Base-by-base conservation (phyloP, 2,797 vertebrate genomes). In the Iguana delicatissima region DNA sequence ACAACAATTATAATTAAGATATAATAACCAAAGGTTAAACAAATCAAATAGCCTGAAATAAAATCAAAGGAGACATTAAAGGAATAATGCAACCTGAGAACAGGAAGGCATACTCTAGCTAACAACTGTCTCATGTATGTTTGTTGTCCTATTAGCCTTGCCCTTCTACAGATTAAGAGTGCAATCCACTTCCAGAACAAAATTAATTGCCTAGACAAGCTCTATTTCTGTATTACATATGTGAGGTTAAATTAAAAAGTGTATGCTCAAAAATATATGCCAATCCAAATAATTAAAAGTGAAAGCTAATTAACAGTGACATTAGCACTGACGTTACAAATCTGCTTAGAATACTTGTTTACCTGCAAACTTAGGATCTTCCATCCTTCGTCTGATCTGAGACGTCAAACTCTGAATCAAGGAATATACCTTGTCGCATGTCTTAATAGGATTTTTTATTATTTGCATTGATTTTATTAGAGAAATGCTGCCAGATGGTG, bases 371-470 rank as follows among this genome's bases (percentile, higher is more conserved):
- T 98, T 98, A 32, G 98, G 98, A 85, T 98, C 98, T 93, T 98
- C 98, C 98, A 98, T 98, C 93, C 97, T 97, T 95, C 97, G 98
- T 80, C 98, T 97, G 90, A 98, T 98, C 96, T 98, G 98, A 94
- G 98, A 97, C 73, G 98, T 98, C 92, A 98, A 97, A 95, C 97
- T 98, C 93, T 98, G 98, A 93, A 98, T 98, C 92, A 98, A 97
- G 16, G 97, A 98, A 96, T 98, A 98, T 55, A 98, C 98, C 92
- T 98, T 98, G 95, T 98, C 98, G 95, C 98, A 98, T 2, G 98
- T 98, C 95, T 98, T 98, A 80, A 98, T 98, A 82, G 98, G 98
- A 94, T 98, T 98, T 97, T 98, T 98, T 94, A 98, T 98, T 95
- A 98, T 96, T 91, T 98, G 98, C 98, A 98, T 98, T 89, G 98